phyloP scores from a whole-genome alignment of 1,140 invertebrate genomes.

The Laodelphax striatellus region DNA sequence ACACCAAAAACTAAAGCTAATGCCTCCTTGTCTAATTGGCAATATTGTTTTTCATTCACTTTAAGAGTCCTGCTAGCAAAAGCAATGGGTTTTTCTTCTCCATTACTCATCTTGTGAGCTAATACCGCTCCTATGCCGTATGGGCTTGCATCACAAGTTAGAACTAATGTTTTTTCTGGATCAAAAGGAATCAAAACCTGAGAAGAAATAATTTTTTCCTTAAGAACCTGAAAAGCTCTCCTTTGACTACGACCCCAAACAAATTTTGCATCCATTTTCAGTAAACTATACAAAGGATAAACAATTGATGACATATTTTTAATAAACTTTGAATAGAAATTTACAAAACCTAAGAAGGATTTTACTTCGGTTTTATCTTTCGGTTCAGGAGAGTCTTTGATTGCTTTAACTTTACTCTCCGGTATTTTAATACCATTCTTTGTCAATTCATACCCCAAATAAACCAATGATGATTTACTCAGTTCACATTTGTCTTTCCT shows the following conservation, averaged over 20 bases:
- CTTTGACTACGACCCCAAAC: constrained; percentile 12
- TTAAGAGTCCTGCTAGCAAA: no score
- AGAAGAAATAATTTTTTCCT: no score
- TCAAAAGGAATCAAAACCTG: no score
- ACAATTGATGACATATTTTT: background rate
- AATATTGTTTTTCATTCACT: no score
- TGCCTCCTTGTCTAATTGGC: no score
- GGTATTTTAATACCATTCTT: constrained; percentile 8
- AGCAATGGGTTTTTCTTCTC: no score
- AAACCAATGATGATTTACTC: background rate
- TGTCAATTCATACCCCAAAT: constrained; percentile 7
- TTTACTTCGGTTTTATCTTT: constrained; percentile 12
- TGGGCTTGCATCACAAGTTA: no score
- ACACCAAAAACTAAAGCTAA: no score
- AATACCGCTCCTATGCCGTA: no score
- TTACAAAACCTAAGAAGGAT: constrained; percentile 22
- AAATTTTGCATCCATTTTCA: constrained; percentile 4
- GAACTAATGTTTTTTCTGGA: no score
- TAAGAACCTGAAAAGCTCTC: constrained; percentile 13
- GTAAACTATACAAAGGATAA: constrained; percentile 9
- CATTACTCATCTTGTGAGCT: no score
- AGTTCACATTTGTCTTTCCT: constrained; percentile 5
- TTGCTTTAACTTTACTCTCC: background rate
- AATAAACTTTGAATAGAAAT: constrained; percentile 11
- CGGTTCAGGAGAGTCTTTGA: constrained; percentile 18